phyloP scores from a whole-genome alignment of 2,888 invertebrate genomes.

The Ophion slaviceki region DNA sequence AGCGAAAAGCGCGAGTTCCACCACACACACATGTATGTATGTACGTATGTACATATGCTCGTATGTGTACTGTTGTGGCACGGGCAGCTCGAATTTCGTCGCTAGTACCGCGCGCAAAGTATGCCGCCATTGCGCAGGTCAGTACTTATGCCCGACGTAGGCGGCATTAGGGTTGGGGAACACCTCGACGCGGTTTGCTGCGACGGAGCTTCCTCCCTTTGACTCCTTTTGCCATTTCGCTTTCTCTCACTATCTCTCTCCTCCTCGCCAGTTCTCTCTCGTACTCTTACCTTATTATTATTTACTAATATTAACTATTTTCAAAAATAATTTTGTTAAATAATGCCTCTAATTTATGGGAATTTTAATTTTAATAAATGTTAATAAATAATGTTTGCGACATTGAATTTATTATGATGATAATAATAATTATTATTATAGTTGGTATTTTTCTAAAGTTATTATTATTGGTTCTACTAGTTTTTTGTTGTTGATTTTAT shows the following conservation, averaged over 20 bases:
- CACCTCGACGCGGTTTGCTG: slow-evolving; percentile 17
- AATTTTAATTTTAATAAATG: too few relatives aligned
- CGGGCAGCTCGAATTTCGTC: slow-evolving; percentile 31
- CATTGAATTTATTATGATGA: too few relatives aligned
- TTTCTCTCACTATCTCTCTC: neutral
- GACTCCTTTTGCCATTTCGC: neutral
- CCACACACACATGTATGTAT: neutral
- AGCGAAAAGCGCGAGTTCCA: slow-evolving; percentile 23
- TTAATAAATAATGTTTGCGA: too few relatives aligned
- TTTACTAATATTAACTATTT: too few relatives aligned
- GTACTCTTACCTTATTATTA: too few relatives aligned
- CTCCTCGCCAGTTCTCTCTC: neutral
- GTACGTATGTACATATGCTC: neutral
- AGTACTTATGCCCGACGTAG: slow-evolving; percentile 66
- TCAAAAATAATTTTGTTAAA: too few relatives aligned
- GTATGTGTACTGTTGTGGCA: neutral
- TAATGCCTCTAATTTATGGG: too few relatives aligned
- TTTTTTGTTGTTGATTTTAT: too few relatives aligned
- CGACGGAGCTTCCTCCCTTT: slow-evolving; percentile 29
- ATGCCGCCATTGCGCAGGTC: slow-evolving; percentile 78
- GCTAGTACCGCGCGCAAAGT: slow-evolving; percentile 24
- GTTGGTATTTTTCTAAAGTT: too few relatives aligned
- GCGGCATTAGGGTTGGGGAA: slow-evolving; percentile 46
- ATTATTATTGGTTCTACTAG: too few relatives aligned
- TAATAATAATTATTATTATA: too few relatives aligned